Base-by-base conservation (phyloP, 2,888 invertebrate species). In the Lycia hirtaria region DNA sequence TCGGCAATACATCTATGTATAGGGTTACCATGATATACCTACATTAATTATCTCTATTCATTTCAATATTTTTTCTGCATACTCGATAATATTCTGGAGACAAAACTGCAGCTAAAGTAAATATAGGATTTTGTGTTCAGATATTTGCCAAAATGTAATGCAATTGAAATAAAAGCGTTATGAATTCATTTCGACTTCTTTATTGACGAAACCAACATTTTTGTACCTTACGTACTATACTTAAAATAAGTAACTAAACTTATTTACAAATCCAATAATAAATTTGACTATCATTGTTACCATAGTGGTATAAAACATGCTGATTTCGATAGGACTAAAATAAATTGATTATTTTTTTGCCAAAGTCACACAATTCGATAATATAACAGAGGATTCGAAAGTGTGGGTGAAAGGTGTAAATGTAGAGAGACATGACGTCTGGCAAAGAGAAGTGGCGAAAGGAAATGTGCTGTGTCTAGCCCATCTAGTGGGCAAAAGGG, bases 201-300 rank as follows among this genome's bases (percentile, higher is more conserved):
- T 86, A 87, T 82, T 86, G 71, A n/a, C n/a, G n/a, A 82, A 85
- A 82, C 78, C 72, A 79, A 76, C 70, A 80, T 74, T 72, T 65
- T 72, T 67, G 73, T 81, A 75, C 71, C 66, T 62, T 59, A 62
- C 14, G 56, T 78, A 78, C 81, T 70, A 65, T 72, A 74, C 78
- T 51, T 78, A 80, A 75, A 68, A 58, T 69, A 53, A 71, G 69
- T 62, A 60, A 30, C 58, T 72, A 65, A 71, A 72, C 63, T 3
- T 80, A 81, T 80, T 73, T 80, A 81, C 78, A 81, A 62, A 69
- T 54, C 45, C 22, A 44, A 45, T 53, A 56, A 22, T 45, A 56
- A 41, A 55, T 48, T 51, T 60, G 54, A 62, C 58, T 64, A 54
- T 10, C 15, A 28, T n/a, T 30, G 15, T 56, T 47, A 49, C 52